phyloP scores from a whole-genome alignment of 92 coral and sea anemone genomes.

The Phenganax subtilis region DNA sequence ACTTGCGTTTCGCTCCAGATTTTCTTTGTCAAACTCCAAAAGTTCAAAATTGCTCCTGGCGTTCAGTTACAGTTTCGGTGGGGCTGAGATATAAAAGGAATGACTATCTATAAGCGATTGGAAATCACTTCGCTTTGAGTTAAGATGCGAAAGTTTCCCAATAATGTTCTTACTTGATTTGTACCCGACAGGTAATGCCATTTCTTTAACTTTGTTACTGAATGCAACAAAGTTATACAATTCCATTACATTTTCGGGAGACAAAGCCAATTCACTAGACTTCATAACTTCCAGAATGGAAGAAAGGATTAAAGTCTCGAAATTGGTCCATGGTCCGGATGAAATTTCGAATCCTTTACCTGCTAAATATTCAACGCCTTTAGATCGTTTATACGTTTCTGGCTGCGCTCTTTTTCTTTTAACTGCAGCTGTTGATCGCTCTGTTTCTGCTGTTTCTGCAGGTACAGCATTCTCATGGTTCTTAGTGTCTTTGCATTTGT shows the following conservation, averaged over 20 bases:
- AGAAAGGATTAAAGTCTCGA: slow-evolving; percentile 20
- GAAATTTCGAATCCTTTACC: slow-evolving; percentile 17
- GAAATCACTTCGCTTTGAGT: neutral
- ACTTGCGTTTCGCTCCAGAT: no score
- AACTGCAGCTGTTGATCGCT: neutral
- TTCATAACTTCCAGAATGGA: neutral
- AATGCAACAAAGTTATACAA: slow-evolving; percentile 30
- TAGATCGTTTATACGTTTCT: slow-evolving; percentile 25
- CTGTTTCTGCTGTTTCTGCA: neutral
- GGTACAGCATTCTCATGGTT: neutral
- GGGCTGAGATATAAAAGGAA: no score
- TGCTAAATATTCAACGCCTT: slow-evolving; percentile 35
- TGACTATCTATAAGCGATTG: neutral
- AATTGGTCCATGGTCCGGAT: slow-evolving; percentile 25
- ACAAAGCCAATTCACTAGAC: neutral
- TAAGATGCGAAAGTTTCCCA: slow-evolving; percentile 11
- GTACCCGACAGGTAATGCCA: slow-evolving; percentile 19
- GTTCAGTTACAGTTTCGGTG: no score
- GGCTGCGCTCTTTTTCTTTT: slow-evolving; percentile 14
- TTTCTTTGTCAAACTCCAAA: no score
- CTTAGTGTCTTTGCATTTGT: neutral
- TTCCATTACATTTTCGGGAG: neutral
- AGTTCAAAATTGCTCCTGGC: no score
- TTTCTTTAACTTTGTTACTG: neutral
- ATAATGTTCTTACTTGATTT: slow-evolving; percentile 14